Base-by-base conservation (phyloP, 2,113 vertebrate species). In the Stictonetta naevosa region DNA sequence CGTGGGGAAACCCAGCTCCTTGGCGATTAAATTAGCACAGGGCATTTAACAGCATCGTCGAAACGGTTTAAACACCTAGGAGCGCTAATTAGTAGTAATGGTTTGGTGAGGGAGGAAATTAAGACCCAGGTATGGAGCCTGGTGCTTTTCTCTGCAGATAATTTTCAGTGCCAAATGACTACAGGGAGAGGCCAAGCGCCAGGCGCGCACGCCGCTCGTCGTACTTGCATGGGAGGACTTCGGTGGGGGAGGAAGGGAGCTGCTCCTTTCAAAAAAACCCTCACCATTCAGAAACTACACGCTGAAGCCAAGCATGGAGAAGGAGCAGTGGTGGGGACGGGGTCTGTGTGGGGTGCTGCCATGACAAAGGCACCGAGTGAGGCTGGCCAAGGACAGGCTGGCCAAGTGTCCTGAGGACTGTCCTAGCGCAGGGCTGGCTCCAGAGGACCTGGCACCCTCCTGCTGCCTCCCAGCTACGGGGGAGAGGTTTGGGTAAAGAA, bases 131-230 rank as follows among this genome's bases (percentile, higher is more conserved):
- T 95, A 89, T 60, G 81, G 88, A 96, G 88, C 86, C 88, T 84
- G 79, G 56, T 59, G 73, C 78, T 96, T 92, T 93, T 90, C 93
- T 91, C 95, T 88, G 94, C 90, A 80, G 89, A 94, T 83, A 95
- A 90, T 96, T 94, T 94, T 93, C 80, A 90, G 78, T 91, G 89
- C 92, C 92, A 97, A 81, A 80, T 85, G 67, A 94, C 94, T 90
- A 95, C 50, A 88, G 90, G 94, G 84, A 92, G 72, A 95, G 84
- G 90, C 82, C 75, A 88, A 93, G 78, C 6, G 0, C 84, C 91
- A 87, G 84, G 72, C 74, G 69, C 2, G 5, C 18, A 66, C 84
- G 36, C 42, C 84, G 92, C 64, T 59, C 75, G 53, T 76, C 84
- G 55, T 52, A 55, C 36, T 91, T 42, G 60, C 10, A 3, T n/a